Evolutionary conservation across 2,797 vertebrate genomes (phyloP), one percentile per base, ranked within the genome.

Genomic region (Anabacerthia variegaticeps): DNA sequence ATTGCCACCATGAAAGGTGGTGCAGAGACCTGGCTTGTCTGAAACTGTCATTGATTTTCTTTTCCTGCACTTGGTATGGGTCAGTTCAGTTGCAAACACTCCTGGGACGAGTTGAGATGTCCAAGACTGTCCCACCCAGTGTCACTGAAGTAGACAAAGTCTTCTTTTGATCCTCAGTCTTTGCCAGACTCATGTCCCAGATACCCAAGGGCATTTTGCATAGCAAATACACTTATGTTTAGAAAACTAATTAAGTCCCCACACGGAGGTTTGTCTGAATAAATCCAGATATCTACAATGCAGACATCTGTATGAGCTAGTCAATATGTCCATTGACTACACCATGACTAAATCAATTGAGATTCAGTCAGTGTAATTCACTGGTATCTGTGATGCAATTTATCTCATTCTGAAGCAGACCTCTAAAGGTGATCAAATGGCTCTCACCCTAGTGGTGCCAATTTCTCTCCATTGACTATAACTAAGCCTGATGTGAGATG

Each of bases 401-500:
- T 20, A 8, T 79, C 43, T 76, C 19, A 20, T 63, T 30, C 44
- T 79, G 73, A 68, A 84, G 62, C 5, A 65, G 44, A 54, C 5
- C 39, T 22, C 36, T 89, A 52, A 86, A 77, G 73, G 11, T 20
- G 59, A n/a, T 48, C 32, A 37, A 34, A 28, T 34, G n/a, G n/a
- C 7, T 76, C 30, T 51, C 17, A 51, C 18, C 8, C 4, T 26
- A 17, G 18, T 75, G 73, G 14, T 36, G 7, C 10, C 20, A 41
- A 0, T 69, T 95, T 87, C 51, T 74, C n/a, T 82, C 10, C 14
- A 8, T 18, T 66, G 55, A 20, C 21, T 51, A 3, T 43, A 72
- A 54, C 12, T 17, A 12, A 89, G 4, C 6, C 36, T 12, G 20
- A 15, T 0, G 0, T 3, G 6, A 66, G 10, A 44, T 3, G 3